Evolutionary conservation across 2,888 invertebrate genomes (phyloP), one percentile per base, ranked within the genome.

Genomic region (Latrodectus elegans): DNA sequence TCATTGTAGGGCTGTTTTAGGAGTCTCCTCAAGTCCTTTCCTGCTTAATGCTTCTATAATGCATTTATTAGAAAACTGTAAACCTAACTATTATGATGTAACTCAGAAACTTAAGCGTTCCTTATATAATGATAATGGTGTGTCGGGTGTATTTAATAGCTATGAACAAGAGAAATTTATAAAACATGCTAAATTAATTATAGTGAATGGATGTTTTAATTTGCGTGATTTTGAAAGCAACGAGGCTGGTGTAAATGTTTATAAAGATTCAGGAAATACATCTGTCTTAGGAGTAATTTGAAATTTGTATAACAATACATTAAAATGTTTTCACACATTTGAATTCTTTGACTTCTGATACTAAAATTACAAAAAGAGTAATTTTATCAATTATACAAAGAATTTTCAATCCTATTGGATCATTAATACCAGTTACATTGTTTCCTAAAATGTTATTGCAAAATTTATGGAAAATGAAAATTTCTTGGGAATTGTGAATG

Each of bases 201-300:
- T 64, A 38, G n/a, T 64, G 0, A 26, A 65, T 15, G 64, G 64
- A 15, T 65, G 76, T 76, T 76, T 76, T 26, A 76, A 76, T 49
- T 76, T 76, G 10, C 60, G 76, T 1, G 10, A 22, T 76, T 64
- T 26, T 8, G 38, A 76, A 22, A 64, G 64, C 12, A 76, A 76
- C 11, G 73, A 53, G n/a, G 55, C 22, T 52, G 52, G 73, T 14
- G n/a, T n/a, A 73, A 53, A 22, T 73, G 73, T 73, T 6, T 2
- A 17, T 22, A 73, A 55, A 6, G 4, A 55, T 55, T 55, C 55
- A 55, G 15, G 55, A 15, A 8, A 55, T 55, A 15, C 55, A 4
- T 55, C 55, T 15, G 11, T 55, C 6, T 55, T 55, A 15, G 55
- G 55, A 15, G 52, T 73, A n/a, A 73, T 52, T 52, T 53, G 55